Conservation (phyloP, 2,888 invertebrate genomes). For the Rhagophthalmus giganteus region DNA sequence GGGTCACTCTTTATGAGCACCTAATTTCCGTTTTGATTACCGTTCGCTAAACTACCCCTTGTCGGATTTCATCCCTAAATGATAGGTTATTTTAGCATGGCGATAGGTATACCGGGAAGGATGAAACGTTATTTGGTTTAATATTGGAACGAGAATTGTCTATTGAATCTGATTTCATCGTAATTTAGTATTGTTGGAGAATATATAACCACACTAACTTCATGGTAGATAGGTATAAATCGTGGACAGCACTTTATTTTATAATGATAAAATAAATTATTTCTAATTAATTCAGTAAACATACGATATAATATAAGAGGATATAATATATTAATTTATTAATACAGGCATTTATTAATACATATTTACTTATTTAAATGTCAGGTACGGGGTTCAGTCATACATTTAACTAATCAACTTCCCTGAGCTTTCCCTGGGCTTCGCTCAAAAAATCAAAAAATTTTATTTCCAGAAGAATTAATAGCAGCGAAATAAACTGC, state of each 20-base stretch:
- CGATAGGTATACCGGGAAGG: conserved; percentile 7
- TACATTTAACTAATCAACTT: too few species aligned
- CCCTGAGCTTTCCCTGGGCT: too few species aligned
- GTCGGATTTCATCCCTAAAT: conserved; percentile 19
- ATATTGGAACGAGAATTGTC: conserved; percentile 4
- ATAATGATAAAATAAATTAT: too few species aligned
- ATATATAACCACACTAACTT: not conserved
- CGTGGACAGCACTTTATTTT: too few species aligned
- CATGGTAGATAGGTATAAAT: not conserved
- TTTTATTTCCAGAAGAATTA: too few species aligned
- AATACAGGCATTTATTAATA: not conserved
- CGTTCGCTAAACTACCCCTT: conserved; percentile 12
- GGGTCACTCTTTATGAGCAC: conserved; percentile 16
- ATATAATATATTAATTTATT: not conserved
- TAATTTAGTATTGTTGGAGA: not conserved
- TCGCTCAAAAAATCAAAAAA: too few species aligned
- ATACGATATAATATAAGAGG: too few species aligned
- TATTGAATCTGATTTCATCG: not conserved
- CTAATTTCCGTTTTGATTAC: conserved; percentile 26
- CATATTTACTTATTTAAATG: not conserved
- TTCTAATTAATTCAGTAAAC: too few species aligned
- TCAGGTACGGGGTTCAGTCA: not conserved
- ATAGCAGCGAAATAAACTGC: too few species aligned
- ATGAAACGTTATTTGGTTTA: conserved; percentile 16
- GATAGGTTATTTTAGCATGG: conserved; percentile 11